phyloP scores from a whole-genome alignment of 2,888 invertebrate genomes.

The Lucinisca nassula region DNA sequence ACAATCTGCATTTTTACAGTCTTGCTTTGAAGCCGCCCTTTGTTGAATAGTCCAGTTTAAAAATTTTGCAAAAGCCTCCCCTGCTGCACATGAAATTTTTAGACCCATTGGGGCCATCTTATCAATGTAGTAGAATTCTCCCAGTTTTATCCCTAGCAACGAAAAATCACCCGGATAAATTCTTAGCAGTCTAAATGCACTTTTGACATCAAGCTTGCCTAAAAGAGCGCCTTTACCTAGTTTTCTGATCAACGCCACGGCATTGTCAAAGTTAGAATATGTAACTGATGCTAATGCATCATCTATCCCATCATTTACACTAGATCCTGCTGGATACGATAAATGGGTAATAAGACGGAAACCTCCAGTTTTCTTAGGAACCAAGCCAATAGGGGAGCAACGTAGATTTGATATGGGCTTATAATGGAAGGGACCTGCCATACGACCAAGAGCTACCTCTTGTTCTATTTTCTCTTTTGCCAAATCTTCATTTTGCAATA shows the following conservation, averaged over 20 bases:
- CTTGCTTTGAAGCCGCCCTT: too few relatives aligned
- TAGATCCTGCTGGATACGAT: conserved; percentile 24
- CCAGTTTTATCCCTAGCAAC: too few relatives aligned
- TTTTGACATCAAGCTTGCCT: neutral
- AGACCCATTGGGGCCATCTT: too few relatives aligned
- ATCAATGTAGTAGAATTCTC: too few relatives aligned
- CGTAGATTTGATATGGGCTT: too few relatives aligned
- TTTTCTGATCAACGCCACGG: neutral
- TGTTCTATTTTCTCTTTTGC: too few relatives aligned
- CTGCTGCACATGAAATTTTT: conserved; percentile 11
- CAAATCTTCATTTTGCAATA: too few relatives aligned
- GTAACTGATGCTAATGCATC: conserved; percentile 6
- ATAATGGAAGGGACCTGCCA: too few relatives aligned
- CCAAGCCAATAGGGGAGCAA: conserved; percentile 29
- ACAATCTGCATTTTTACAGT: too few relatives aligned
- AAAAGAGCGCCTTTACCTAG: neutral
- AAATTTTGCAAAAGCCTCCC: conserved; percentile 17
- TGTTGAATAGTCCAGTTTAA: conserved; percentile 17
- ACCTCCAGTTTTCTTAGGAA: conserved; percentile 6
- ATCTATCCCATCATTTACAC: conserved; percentile 45
- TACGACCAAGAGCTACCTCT: too few relatives aligned
- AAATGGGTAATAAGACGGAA: conserved; percentile 30
- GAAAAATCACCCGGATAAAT: too few relatives aligned
- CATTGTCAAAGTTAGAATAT: conserved; percentile 41
- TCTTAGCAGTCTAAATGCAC: conserved; percentile 24